Evolutionary conservation across 2,888 invertebrate genomes (phyloP), one percentile per base, ranked within the genome.

Genomic region (Diarsia dahlii): DNA sequence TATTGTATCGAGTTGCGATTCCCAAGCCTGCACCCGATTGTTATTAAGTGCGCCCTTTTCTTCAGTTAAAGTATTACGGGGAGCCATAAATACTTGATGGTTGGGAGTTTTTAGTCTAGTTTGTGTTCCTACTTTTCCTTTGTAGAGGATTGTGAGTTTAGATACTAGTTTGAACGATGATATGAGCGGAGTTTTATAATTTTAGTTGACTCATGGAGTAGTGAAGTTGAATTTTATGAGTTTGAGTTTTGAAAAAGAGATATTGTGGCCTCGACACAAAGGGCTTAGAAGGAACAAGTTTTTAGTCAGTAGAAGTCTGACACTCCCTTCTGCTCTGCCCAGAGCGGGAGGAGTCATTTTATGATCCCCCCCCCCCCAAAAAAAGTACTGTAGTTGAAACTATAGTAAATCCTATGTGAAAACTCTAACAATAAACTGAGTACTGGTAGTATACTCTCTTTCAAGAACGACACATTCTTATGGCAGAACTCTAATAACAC

Each of bases 31-130:
- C 70, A 48, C 63, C 65, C 71, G 66, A 78, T 80, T 68, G 76
- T 76, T 75, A 76, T 70, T 60, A 86, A 84, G 64, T 76, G 65
- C 77, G 52, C 65, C 84, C 79, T 76, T 76, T 62, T 68, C 80
- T 77, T 82, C 73, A 80, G 68, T 82, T 81, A 81, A 86, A 86
- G 66, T 80, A 84, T 86, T 84, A 86, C 69, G 78, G 71, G 39
- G 3, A 13, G 39, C 81, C 69, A 74, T 86, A 86, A 86, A 86
- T 75, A 76, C 65, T 73, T 81, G 65, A 74, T 79, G 50, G 70
- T 64, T 48, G 62, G 18, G 67, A 83, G 60, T 76, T 83, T 76
- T 74, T 75, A 81, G 67, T 75, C 52, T 65, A 74, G 73, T 74
- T 75, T 76, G 58, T 74, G 73, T 73, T 63, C 34, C 60, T 63